phyloP scores from a whole-genome alignment of 2,113 vertebrate species.

The Rhineura floridana region DNA sequence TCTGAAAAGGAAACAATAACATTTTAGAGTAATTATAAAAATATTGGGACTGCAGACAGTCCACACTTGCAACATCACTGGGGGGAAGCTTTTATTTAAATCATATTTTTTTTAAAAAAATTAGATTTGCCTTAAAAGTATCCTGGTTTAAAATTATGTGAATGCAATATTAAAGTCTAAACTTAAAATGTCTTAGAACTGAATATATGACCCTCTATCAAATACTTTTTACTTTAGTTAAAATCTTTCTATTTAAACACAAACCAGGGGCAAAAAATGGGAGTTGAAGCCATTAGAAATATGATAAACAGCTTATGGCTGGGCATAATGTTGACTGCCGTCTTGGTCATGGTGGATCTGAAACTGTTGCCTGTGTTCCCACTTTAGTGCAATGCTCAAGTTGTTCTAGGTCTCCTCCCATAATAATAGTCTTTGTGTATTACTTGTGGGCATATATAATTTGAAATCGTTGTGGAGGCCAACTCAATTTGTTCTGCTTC shows the following conservation, averaged over 20 bases:
- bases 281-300: neutral
- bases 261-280: neutral
- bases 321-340: neutral
- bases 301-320: neutral
- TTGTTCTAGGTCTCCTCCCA: neutral
- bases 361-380: neutral
- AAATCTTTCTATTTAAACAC: neutral
- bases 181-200: neutral
- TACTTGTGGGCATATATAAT: neutral
- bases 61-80: neutral
- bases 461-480: neutral
- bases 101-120: neutral
- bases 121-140: neutral
- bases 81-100: neutral
- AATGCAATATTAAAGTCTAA: neutral
- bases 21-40: neutral
- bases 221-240: neutral
- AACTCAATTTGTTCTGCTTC: neutral
- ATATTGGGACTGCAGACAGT: too few species aligned
- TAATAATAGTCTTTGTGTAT: neutral
- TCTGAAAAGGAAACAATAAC: neutral
- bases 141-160: neutral
- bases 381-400: neutral
- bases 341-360: neutral
- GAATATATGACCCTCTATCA: neutral